Percentiles rank a stretch among this genome's conserved stretches.
Evolutionary conservation across 2,113 vertebrate species (phyloP).

Genomic region (Scomber japonicus): DNA sequence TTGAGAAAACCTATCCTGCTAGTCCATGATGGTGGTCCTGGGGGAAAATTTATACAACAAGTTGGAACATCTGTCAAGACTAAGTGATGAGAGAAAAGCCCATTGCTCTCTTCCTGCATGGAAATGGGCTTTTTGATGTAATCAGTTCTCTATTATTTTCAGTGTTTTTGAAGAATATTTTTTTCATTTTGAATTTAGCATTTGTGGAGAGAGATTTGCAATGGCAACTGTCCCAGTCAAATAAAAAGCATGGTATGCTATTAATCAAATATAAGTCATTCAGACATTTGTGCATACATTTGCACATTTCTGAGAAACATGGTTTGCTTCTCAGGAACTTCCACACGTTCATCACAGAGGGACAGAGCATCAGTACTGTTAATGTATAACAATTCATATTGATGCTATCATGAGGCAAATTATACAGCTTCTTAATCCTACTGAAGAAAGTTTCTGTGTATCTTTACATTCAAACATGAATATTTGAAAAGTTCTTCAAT

Average conservation of each 20-base stretch:
- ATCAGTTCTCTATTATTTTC: slow-evolving; percentile 12
- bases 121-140: slow-evolving; percentile 7
- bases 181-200: not conserved
- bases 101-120: not conserved
- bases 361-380: not conserved
- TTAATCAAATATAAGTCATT: slow-evolving; percentile 1
- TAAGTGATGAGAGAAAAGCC: slow-evolving; percentile 21
- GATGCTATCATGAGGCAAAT: not conserved
- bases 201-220: not conserved
- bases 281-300: slow-evolving; percentile 7
- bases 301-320: slow-evolving; percentile 1
- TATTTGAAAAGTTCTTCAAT: slow-evolving; percentile 29
- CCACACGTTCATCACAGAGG: not conserved
- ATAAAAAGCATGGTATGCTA: slow-evolving; percentile 7
- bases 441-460: not conserved
- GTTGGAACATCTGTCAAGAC: slow-evolving; percentile 20
- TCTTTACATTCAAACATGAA: slow-evolving; percentile 20
- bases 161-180: not conserved
- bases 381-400: not conserved
- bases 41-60: not conserved
- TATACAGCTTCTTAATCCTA: not conserved
- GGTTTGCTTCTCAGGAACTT: not conserved
- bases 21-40: slow-evolving; percentile 23
- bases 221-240: not conserved
- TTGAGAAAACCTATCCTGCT: slow-evolving; percentile 18